Conservation (phyloP, 2,797 vertebrate genomes). For the Melanotaenia maccullochi region DNA sequence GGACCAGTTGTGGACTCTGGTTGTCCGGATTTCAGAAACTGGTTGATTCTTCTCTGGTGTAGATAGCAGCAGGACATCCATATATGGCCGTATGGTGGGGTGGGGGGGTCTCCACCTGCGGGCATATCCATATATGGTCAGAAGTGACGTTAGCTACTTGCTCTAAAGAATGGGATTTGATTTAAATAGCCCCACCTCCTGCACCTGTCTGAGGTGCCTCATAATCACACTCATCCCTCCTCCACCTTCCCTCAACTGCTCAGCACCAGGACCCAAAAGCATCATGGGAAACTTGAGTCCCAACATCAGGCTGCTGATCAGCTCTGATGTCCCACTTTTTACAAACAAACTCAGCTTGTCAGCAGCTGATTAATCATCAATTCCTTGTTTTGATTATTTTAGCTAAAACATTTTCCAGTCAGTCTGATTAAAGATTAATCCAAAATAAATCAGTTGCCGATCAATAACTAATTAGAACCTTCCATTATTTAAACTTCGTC, state of each 20-base stretch:
- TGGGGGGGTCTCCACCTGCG: constrained; percentile 19
- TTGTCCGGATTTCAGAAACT: constrained; percentile 43
- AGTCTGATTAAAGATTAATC: not conserved
- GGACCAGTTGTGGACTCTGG: constrained; percentile 38
- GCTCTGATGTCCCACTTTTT: too few species aligned
- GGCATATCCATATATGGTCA: constrained; percentile 45
- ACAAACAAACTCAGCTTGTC: not conserved
- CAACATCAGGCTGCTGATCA: not conserved
- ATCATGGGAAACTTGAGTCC: constrained; percentile 45
- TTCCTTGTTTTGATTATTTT: too few species aligned
- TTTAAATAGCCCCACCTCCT: constrained; percentile 33
- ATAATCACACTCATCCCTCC: not conserved
- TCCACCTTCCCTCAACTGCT: too few species aligned
- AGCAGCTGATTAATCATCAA: not conserved
- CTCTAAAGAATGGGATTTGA: constrained; percentile 52
- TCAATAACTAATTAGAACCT: not conserved
- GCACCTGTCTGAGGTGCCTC: constrained; percentile 1
- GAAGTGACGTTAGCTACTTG: constrained; percentile 29
- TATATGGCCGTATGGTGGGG: constrained; percentile 30
- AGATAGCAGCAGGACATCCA: constrained; percentile 70
- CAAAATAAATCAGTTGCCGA: not conserved
- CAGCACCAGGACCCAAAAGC: not conserved
- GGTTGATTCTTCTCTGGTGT: constrained; percentile 57
- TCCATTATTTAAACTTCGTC: not conserved
- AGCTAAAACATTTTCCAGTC: too few species aligned